Evolutionary conservation across 2,888 invertebrate species (phyloP), one percentile per base, ranked within the genome.

Genomic region (Drosophila yooni): DNA sequence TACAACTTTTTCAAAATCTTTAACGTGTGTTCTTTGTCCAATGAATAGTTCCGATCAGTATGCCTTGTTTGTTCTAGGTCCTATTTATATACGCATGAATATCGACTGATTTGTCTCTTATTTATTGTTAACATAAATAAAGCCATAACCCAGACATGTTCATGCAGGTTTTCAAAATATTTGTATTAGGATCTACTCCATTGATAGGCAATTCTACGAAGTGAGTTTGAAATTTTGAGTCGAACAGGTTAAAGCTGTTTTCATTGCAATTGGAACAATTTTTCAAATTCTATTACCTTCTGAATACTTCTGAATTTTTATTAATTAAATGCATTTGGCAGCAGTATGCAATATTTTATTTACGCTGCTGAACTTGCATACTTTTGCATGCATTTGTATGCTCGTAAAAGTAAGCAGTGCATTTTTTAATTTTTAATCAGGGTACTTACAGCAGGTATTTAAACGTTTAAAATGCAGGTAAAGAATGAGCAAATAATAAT

Each of bases 1-100:
- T 85, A 85, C 85, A 90, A 83, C 70, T 77, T 90, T 84, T 89
- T 71, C 67, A 74, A 65, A 70, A 53, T 27, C 8, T 56, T n/a
- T 18, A 3, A 7, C 38, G 27, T 27, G 18, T 34, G 1, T 25
- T 18, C 8, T 15, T 33, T 52, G 8, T 21, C 15, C 4, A 52
- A 40, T n/a, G 10, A 4, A 40, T n/a, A 40, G 40, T n/a, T 40
- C n/a, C 8, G n/a, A 10, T 40, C 38, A 38, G 18, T 3, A 40
- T n/a, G 40, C n/a, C n/a, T 40, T 18, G 18, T 3, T 38, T 8
- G 38, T 8, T 38, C 8, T 8, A 38, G 2, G 38, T 34, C 13
- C 13, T 34, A 4, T 34, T 34, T 15, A 34, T 15, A 34, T 34
- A 34, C 34, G 5, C 18, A 18, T 38, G 18, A 38, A 18, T 18